Evolutionary conservation across 2,888 invertebrate species (phyloP).

Genomic region (Eueremaeus valkanovi): DNA sequence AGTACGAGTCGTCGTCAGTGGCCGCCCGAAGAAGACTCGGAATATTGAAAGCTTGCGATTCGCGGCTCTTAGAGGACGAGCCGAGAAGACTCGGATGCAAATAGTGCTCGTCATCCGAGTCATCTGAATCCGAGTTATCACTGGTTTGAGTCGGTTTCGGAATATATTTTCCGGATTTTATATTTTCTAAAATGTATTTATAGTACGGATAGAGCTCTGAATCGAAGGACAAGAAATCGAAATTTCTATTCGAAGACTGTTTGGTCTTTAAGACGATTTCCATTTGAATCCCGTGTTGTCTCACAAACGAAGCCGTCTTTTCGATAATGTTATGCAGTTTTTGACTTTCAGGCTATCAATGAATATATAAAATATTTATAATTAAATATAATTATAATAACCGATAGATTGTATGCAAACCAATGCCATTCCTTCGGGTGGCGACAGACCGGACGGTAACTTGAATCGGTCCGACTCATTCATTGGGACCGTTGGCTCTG

Average conservation of each 20-base stretch:
- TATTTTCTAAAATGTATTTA: conserved; percentile 59
- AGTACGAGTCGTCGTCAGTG: conserved; percentile 70
- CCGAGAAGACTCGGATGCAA: conserved; percentile 71
- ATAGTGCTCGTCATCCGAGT: conserved; percentile 57
- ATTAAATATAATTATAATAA: conserved; percentile 48
- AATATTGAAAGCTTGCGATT: conserved; percentile 30
- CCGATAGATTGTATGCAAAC: conserved; percentile 50
- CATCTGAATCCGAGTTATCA: conserved; percentile 50
- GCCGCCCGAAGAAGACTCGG: conserved; percentile 38
- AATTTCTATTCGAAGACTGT: conserved; percentile 87
- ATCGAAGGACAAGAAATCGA: conserved; percentile 84
- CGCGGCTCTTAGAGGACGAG: conserved; percentile 42
- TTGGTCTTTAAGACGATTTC: conserved; percentile 97
- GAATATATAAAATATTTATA: conserved; percentile 24
- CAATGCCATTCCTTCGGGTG: conserved; percentile 65
- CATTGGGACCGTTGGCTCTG: neutral
- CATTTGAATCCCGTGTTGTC: conserved; percentile 89
- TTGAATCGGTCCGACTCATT: conserved; percentile 62
- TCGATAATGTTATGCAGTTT: conserved; percentile 91
- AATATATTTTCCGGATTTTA: conserved; percentile 53
- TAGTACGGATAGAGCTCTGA: conserved; percentile 82
- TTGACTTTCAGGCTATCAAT: conserved; percentile 70
- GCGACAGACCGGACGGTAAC: conserved; percentile 66
- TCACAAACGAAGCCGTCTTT: conserved; percentile 65
- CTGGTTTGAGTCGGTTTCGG: conserved; percentile 46